A percentile compares a stretch with the other conserved stretches of the same genome.
Evolutionary conservation across 2,888 invertebrate genomes (phyloP).

Genomic region (Andrena camellia): DNA sequence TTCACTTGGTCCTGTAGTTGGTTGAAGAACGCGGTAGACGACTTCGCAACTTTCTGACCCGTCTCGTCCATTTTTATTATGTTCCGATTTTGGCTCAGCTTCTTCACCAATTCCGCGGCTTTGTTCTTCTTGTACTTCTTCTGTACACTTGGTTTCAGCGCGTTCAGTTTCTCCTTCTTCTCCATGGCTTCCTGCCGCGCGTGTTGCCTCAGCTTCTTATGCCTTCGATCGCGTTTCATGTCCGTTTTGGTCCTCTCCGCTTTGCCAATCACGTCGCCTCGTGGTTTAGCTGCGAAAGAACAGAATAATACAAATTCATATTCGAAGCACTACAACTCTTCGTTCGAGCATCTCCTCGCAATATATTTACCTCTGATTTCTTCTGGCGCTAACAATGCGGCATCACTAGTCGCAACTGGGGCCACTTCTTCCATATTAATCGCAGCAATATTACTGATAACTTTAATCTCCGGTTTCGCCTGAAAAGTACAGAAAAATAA

Average conservation of each 20-base stretch:
- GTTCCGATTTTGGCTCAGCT: slow-evolving; percentile 89
- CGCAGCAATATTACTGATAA: slow-evolving; percentile 96
- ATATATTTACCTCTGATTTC: slow-evolving; percentile 90
- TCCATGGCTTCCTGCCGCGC: slow-evolving; percentile 86
- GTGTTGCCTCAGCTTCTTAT: slow-evolving; percentile 93
- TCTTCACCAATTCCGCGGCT: slow-evolving; percentile 87
- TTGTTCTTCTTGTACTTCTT: slow-evolving; percentile 87
- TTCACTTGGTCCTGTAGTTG: slow-evolving; percentile 92
- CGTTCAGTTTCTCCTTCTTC: slow-evolving; percentile 81
- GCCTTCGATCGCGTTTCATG: slow-evolving; percentile 94
- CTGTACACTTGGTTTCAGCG: slow-evolving; percentile 86
- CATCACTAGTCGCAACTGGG: slow-evolving; percentile 94
- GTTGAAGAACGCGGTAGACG: slow-evolving; percentile 94
- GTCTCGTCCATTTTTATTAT: slow-evolving; percentile 86
- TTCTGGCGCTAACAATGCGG: slow-evolving; percentile 95
- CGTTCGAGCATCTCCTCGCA: no score
- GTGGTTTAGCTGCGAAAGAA: slow-evolving; percentile 82
- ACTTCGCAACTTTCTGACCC: slow-evolving; percentile 87
- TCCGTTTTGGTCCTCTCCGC: slow-evolving; percentile 94
- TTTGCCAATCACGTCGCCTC: slow-evolving; percentile 88
- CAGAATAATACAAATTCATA: not conserved
- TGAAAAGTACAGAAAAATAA: slow-evolving; percentile 75
- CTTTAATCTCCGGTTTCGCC: slow-evolving; percentile 94
- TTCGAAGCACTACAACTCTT: no score
- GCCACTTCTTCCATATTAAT: slow-evolving; percentile 98